A percentile compares a stretch with the other conserved stretches of the same genome.
phyloP scores from a whole-genome alignment of 2,797 vertebrate genomes.

The Enteromius paludinosus region DNA sequence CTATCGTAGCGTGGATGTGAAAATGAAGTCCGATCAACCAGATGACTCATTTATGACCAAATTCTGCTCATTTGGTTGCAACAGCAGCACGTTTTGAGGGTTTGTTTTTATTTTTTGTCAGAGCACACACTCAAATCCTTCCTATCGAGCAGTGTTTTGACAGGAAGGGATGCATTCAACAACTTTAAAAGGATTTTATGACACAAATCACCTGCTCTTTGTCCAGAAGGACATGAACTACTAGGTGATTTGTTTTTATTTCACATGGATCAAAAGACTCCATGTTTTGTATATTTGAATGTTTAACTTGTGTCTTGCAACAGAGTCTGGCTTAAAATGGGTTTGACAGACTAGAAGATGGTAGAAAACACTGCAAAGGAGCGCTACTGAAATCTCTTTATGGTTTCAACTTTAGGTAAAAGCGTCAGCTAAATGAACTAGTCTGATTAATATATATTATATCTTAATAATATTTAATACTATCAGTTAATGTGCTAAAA shows the following conservation, averaged over 20 bases:
- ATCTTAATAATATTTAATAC: neutral
- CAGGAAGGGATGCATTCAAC: constrained; percentile 31
- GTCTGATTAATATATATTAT: neutral
- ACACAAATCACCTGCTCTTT: constrained; percentile 21
- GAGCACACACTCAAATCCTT: constrained; percentile 16
- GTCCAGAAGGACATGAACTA: neutral
- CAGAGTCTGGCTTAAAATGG: neutral
- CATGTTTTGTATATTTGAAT: constrained; percentile 36
- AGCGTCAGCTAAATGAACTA: neutral
- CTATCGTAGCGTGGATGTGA: neutral
- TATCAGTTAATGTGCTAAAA: neutral
- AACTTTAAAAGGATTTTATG: neutral
- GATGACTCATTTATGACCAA: neutral
- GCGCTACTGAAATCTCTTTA: neutral
- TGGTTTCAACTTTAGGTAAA: neutral
- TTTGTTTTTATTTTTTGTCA: neutral
- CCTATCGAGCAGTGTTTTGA: neutral
- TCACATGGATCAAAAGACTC: neutral
- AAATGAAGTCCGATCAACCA: neutral
- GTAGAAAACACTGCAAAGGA: neutral
- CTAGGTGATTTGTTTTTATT: neutral
- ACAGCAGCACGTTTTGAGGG: neutral
- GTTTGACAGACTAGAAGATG: neutral
- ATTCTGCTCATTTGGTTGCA: neutral
- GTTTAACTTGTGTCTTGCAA: constrained; percentile 26